A percentile compares a stretch with the other conserved stretches of the same genome.
Conservation (phyloP, 2,888 invertebrate genomes). For the Chrysopilus asiliformis region DNA sequence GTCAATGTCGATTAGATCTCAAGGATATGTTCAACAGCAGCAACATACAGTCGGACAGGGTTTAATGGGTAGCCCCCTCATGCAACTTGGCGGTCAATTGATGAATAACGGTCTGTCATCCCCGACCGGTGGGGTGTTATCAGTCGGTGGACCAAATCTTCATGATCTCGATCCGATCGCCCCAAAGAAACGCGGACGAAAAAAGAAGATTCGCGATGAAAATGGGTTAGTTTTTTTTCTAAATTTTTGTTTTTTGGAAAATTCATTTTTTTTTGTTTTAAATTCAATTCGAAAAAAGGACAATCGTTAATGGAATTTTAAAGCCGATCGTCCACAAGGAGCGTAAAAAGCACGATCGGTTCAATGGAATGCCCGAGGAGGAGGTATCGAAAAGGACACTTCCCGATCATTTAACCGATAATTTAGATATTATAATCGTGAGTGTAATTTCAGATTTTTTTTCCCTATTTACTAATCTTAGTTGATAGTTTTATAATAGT, state of each 20-base stretch:
- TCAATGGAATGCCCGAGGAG: conserved; percentile 93
- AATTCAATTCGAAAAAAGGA: too few species aligned
- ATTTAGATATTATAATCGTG: conserved; percentile 97
- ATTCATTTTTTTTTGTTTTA: conserved; percentile 7
- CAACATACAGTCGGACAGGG: conserved; percentile 7
- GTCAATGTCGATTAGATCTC: conserved; percentile 8
- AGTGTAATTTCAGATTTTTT: conserved; percentile 51
- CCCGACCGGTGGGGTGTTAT: too few species aligned
- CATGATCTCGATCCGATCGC: conserved; percentile 21
- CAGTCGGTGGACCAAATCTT: background rate
- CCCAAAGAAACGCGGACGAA: conserved; percentile 74
- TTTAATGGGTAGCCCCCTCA: conserved; percentile 1
- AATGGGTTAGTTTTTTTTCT: conserved; percentile 37
- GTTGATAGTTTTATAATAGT: too few species aligned
- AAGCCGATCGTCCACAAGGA: conserved; percentile 46
- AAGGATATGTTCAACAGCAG: conserved; percentile 10
- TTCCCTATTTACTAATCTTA: too few species aligned
- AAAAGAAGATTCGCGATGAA: conserved; percentile 66
- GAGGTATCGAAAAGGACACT: conserved; percentile 86
- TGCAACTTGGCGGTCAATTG: conserved; percentile 7
- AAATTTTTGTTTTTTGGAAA: background rate
- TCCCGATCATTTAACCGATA: conserved; percentile 85
- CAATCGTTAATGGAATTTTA: conserved; percentile 16
- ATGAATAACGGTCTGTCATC: conserved; percentile 1
- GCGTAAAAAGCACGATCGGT: conserved; percentile 86